Evolutionary conservation across 2,113 vertebrate genomes (phyloP).

Genomic region (Eptesicus fuscus): DNA sequence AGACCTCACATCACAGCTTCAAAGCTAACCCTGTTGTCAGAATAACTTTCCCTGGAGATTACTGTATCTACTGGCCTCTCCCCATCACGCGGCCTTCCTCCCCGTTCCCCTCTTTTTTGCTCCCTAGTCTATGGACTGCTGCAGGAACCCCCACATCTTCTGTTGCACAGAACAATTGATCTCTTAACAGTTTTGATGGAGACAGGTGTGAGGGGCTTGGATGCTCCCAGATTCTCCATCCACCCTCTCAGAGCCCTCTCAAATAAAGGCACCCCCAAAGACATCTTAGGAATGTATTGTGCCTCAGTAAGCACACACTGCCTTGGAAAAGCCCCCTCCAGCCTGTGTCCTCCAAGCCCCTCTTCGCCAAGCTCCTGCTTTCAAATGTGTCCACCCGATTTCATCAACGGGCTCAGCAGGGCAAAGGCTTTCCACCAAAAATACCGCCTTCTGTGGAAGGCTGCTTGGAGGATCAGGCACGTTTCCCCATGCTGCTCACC

Average conservation of each 20-base stretch:
- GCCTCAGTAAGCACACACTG: not conserved
- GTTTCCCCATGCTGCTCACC: too few species aligned
- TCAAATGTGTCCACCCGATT: not conserved
- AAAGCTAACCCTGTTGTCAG: not conserved
- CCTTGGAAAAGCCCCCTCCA: not conserved
- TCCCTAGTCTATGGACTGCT: not conserved
- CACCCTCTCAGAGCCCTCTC: not conserved
- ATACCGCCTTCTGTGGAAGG: not conserved
- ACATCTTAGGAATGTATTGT: not conserved
- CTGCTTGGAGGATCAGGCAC: not conserved
- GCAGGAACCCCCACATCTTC: not conserved
- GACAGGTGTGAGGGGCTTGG: not conserved
- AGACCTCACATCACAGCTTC: not conserved
- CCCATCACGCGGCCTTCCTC: not conserved
- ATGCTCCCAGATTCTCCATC: not conserved
- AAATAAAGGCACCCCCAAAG: not conserved
- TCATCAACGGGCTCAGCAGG: not conserved
- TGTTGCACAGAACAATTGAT: not conserved
- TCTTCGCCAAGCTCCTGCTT: not conserved
- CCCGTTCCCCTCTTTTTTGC: not conserved
- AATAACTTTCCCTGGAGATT: not conserved
- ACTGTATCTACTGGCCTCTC: fast-evolving
- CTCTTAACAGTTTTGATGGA: not conserved
- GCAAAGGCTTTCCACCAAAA: not conserved
- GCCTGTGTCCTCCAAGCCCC: not conserved